Conservation (phyloP, 2,113 vertebrate genomes). For the Pollimyrus isidori region DNA sequence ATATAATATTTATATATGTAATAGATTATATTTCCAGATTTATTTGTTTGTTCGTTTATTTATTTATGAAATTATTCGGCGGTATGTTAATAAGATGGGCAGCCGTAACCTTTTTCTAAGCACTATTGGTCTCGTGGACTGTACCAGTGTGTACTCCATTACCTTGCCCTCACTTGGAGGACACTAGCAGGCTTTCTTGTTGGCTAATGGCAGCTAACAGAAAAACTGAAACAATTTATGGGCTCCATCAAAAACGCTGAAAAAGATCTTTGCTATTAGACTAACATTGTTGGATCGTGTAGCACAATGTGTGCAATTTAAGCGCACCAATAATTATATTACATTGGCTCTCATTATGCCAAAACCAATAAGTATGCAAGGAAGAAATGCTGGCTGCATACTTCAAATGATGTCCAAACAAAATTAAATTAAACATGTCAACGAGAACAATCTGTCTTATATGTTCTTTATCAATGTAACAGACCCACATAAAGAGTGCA, state of each 20-base stretch:
- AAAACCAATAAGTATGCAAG: too few species aligned
- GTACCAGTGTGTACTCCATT: too few species aligned
- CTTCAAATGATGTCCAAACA: too few species aligned
- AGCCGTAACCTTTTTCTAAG: too few species aligned
- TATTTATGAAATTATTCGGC: too few species aligned
- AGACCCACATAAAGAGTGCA: background rate
- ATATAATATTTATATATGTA: too few species aligned
- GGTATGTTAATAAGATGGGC: too few species aligned
- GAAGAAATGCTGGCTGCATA: too few species aligned
- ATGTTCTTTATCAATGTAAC: background rate
- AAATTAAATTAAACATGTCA: background rate
- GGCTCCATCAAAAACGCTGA: too few species aligned
- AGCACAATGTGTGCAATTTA: background rate
- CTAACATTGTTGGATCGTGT: background rate
- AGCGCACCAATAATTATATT: background rate
- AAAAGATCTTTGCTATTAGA: background rate
- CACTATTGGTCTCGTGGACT: too few species aligned
- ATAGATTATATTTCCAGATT: too few species aligned
- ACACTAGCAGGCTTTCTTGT: background rate
- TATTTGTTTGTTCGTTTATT: too few species aligned
- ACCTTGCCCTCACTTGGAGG: background rate
- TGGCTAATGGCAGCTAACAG: background rate
- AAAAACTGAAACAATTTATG: background rate
- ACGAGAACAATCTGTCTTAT: background rate
- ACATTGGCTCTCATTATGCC: background rate